Evolutionary conservation across 2,113 vertebrate genomes (phyloP), one percentile per base, ranked within the genome.

Genomic region (Trachemys scripta): DNA sequence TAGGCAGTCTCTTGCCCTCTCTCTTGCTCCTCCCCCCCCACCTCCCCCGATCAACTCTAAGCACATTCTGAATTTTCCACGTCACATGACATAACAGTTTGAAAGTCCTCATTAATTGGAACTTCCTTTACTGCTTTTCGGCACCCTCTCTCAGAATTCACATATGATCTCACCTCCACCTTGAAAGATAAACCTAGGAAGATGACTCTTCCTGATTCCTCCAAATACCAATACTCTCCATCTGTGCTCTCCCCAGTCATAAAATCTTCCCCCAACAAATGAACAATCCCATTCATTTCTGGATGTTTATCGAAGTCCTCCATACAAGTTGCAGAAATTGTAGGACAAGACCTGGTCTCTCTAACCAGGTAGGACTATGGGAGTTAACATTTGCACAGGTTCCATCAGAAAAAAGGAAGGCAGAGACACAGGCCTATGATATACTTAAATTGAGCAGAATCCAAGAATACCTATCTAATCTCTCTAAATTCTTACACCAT

Each of bases 111-210:
- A 24, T 4, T 78, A 24, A 90, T 76, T 56, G 51, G 12, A 13
- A 56, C 57, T 90, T 83, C 38, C 10, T 0, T 49, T 17, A 82
- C 57, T 94, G 24, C 69, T 91, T 54, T 91, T 90, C 1, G 0
- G 35, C 81, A 76, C 85, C 42, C 10, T 83, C 54, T 79, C 85
- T 24, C 62, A 83, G n/a, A 95, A 91, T 90, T 78, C 85, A 88
- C 5, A 87, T 13, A 35, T 91, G 38, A 94, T 6, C 2, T 31
- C 80, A 85, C 24, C 19, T 90, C 65, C 6, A 75, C 20, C n/a
- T 10, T 72, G 47, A 87, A 9, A 89, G 79, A 0, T 84, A 20
- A 51, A 85, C 3, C 50, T 83, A 4, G 8, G 14, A 35, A 82
- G 4, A 42, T 8, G 50, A 11, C 24, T 86, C 35, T 86, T 84